Evolutionary conservation across 2,888 invertebrate species (phyloP), one percentile per base, ranked within the genome.

Genomic region (Melipona bicolor): DNA sequence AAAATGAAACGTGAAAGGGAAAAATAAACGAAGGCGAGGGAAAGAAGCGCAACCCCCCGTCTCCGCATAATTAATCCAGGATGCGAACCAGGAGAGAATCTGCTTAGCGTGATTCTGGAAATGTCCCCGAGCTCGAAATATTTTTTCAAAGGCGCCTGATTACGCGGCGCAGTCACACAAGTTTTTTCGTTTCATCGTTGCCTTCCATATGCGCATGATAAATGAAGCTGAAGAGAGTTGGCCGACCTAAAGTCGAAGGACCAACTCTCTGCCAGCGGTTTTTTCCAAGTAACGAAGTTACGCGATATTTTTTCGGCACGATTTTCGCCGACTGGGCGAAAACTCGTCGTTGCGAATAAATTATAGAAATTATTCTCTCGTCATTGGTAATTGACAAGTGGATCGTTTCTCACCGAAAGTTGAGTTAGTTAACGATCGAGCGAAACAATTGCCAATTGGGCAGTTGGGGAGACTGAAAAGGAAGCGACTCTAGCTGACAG

Each of bases 101-200:
- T 84, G 83, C 79, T 88, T 87, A 88, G 78, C 86, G 77, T 85
- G 72, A 87, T 88, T 83, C 85, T 64, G 73, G 15, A 56, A 84
- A 85, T 76, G 65, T 81, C 74, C 11, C 43, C 77, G 64, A 52
- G 73, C 79, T 77, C 68, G 83, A 83, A 85, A 83, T 80, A 88
- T 86, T 84, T 88, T 86, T 88, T 88, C 88, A 88, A 87, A 88
- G 82, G 88, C 80, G 72, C 72, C 80, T 85, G 84, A 85, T 85
- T 85, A 81, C 84, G 73, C 19, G 50, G 56, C 15, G 79, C 54
- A 64, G 67, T 71, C 76, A 65, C 54, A 68, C 67, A 74, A 75
- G 56, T 71, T 74, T 70, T 56, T 49, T 73, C 78, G 52, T 79
- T 36, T 65, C 65, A 27, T 56, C 69, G 64, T 67, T 69, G 49